Evolutionary conservation across 2,888 invertebrate species (phyloP).

Genomic region (Drosophila flavopinicola): DNA sequence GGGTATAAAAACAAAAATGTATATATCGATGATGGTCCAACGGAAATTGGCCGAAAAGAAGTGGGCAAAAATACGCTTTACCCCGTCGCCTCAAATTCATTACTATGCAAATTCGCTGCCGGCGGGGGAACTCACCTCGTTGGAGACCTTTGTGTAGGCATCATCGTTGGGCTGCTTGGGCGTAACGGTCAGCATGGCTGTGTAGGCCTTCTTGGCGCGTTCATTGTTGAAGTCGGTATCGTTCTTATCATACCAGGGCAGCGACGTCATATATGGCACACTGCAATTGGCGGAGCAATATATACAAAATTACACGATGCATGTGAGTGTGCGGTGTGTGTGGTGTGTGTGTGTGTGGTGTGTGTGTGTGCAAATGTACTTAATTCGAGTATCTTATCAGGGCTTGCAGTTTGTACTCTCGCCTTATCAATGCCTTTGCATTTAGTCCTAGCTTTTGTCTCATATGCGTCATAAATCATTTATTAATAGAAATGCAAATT

Average conservation of each 20-base stretch:
- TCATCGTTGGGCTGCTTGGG: slow-evolving; percentile 92
- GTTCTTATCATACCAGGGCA: slow-evolving; percentile 93
- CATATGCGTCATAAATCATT: slow-evolving; percentile 61
- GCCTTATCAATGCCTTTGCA: slow-evolving; percentile 43
- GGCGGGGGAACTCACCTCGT: slow-evolving; percentile 85
- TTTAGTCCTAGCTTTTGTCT: slow-evolving; percentile 22
- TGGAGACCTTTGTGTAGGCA: slow-evolving; percentile 91
- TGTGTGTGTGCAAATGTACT: neutral
- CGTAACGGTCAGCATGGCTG: slow-evolving; percentile 94
- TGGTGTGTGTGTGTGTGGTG: neutral
- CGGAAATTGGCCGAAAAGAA: neutral
- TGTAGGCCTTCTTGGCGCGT: slow-evolving; percentile 93
- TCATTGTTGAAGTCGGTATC: slow-evolving; percentile 93
- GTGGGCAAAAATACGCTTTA: slow-evolving; percentile 21
- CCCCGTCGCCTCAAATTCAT: slow-evolving; percentile 27
- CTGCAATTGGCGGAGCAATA: slow-evolving; percentile 85
- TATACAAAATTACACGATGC: slow-evolving; percentile 20
- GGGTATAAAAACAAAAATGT: slow-evolving; percentile 1
- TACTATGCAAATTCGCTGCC: slow-evolving; percentile 54
- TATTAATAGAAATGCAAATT: slow-evolving; percentile 60
- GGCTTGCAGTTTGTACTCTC: slow-evolving; percentile 14
- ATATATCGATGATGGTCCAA: neutral
- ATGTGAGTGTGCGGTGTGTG: neutral
- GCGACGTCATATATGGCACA: slow-evolving; percentile 87
- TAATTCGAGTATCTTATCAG: slow-evolving; percentile 18